Evolutionary conservation across 1,140 invertebrate genomes (phyloP).

Genomic region (Hyles vespertilio): DNA sequence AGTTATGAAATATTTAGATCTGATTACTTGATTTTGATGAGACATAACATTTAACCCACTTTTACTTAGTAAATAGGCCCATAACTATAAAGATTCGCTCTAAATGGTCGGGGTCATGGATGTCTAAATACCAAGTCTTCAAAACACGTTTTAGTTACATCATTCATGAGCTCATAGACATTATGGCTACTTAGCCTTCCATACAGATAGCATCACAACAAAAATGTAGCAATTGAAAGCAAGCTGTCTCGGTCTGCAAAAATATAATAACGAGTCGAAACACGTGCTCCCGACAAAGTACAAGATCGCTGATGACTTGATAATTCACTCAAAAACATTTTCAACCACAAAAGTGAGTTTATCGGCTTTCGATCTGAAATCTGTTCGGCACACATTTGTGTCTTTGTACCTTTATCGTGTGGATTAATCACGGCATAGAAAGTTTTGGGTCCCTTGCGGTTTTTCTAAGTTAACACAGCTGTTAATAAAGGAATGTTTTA

Average conservation of each 20-base stretch:
- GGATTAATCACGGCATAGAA: slow-evolving; percentile 62
- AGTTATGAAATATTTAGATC: too few relatives aligned
- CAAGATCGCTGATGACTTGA: slow-evolving; percentile 47
- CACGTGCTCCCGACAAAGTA: slow-evolving; percentile 48
- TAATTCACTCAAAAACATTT: slow-evolving; percentile 50
- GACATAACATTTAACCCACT: too few relatives aligned
- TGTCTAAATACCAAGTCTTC: not conserved
- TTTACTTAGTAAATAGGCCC: too few relatives aligned
- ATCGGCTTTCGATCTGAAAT: slow-evolving; percentile 66
- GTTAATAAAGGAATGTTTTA: slow-evolving; percentile 16
- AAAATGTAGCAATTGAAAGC: slow-evolving; percentile 34
- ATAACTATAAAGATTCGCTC: too few relatives aligned
- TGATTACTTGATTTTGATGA: too few relatives aligned
- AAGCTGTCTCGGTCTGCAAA: slow-evolving; percentile 25
- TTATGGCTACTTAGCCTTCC: slow-evolving; percentile 15
- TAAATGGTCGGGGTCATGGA: too few relatives aligned
- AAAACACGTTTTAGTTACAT: slow-evolving; percentile 2
- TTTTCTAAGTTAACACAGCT: slow-evolving; percentile 51
- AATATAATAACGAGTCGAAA: slow-evolving; percentile 56
- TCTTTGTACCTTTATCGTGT: slow-evolving; percentile 60
- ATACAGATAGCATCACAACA: slow-evolving; percentile 24
- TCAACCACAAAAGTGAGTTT: slow-evolving; percentile 57
- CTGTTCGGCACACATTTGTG: slow-evolving; percentile 68
- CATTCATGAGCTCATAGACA: not conserved
- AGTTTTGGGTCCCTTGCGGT: slow-evolving; percentile 47